phyloP scores from a whole-genome alignment of 2,113 vertebrate genomes.

The Condylura cristata region DNA sequence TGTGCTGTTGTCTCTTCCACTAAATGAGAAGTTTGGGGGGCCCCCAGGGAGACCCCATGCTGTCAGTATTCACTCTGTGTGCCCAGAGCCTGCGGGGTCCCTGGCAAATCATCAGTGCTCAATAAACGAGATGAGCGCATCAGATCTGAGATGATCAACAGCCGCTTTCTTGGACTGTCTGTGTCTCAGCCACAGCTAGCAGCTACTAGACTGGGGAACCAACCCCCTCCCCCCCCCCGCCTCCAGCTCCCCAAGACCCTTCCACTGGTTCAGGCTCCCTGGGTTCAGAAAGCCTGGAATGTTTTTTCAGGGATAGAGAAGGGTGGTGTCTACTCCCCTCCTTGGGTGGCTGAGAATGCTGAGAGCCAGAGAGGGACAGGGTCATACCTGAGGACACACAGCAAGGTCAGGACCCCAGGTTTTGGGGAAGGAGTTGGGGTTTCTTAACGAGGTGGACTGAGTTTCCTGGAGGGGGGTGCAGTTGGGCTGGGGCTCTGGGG shows the following conservation, averaged over 20 bases:
- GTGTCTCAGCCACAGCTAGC: background rate
- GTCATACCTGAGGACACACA: background rate
- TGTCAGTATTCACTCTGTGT: background rate
- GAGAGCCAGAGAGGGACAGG: background rate
- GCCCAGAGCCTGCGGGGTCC: background rate
- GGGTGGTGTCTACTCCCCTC: background rate
- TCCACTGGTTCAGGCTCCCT: fast-evolving
- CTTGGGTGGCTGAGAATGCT: background rate
- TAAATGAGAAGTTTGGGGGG: background rate
- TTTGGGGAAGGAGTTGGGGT: background rate
- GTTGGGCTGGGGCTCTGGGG: background rate
- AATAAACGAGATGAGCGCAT: background rate
- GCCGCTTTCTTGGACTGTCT: background rate
- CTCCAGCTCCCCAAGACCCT: background rate
- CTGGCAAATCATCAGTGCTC: background rate
- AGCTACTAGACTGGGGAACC: background rate
- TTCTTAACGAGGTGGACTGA: background rate
- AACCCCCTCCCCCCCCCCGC: too few relatives aligned
- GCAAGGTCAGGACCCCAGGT: background rate
- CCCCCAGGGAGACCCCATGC: fast-evolving
- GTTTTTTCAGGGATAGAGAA: background rate
- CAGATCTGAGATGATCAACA: background rate
- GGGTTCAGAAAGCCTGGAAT: background rate
- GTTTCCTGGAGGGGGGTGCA: background rate
- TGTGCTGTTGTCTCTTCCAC: background rate